Percentiles rank a stretch among this genome's conserved stretches.
Conservation (phyloP, 2,888 invertebrate genomes). For the Gisinianus flammeolus region DNA sequence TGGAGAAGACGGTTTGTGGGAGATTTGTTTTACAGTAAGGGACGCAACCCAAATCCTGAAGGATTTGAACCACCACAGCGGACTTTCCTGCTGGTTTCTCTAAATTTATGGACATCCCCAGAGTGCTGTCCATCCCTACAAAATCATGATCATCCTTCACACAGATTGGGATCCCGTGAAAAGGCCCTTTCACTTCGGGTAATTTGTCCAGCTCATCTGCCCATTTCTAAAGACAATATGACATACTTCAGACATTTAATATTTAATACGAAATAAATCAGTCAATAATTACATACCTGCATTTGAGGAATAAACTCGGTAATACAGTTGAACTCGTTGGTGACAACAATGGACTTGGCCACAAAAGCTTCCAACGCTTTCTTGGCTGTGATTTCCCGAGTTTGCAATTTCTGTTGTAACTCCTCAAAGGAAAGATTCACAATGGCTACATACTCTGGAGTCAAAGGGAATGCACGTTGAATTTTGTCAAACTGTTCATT, state of each 20-base stretch:
- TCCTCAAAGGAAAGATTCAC: conserved; percentile 39
- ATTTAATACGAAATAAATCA: no score
- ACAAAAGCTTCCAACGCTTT: conserved; percentile 48
- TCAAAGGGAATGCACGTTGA: background rate
- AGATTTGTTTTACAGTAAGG: conserved; percentile 60
- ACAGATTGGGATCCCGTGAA: conserved; percentile 61
- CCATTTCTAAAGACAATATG: conserved; percentile 11
- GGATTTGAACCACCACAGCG: conserved; percentile 48
- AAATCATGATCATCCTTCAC: conserved; percentile 60
- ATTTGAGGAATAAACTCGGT: conserved; percentile 59
- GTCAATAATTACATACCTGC: conserved; percentile 18
- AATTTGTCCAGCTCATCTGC: conserved; percentile 55
- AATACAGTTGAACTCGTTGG: conserved; percentile 59
- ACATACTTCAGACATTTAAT: background rate
- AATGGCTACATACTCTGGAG: conserved; percentile 21
- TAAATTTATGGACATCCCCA: conserved; percentile 60
- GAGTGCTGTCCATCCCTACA: conserved; percentile 61
- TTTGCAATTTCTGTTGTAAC: conserved; percentile 43
- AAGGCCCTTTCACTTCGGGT: conserved; percentile 55
- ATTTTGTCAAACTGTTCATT: background rate
- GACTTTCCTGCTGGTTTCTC: conserved; percentile 58
- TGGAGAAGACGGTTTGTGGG: conserved; percentile 60
- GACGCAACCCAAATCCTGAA: conserved; percentile 52
- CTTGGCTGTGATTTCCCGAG: conserved; percentile 40
- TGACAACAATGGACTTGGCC: conserved; percentile 55